phyloP scores from a whole-genome alignment of 2,113 vertebrate genomes.

The Vulpes vulpes region DNA sequence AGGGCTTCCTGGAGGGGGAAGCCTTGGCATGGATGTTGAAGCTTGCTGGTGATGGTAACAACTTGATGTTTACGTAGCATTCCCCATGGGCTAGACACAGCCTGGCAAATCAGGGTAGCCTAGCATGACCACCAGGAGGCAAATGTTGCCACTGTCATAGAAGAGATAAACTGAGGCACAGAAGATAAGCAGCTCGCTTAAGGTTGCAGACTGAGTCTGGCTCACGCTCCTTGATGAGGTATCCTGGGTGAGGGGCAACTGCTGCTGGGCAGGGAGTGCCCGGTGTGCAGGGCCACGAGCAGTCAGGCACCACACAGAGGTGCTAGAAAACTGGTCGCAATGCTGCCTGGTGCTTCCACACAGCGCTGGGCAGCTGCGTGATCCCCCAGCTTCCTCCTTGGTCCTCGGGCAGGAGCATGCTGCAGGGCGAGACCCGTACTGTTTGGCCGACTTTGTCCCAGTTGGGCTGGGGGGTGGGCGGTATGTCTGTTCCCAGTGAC shows the following conservation, averaged over 20 bases:
- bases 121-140: not conserved
- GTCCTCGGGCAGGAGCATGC: not conserved
- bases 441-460: not conserved
- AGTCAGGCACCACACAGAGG: not conserved
- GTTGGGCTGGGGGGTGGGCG: not conserved
- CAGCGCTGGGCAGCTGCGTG: not conserved
- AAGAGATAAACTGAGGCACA: not conserved
- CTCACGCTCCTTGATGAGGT: not conserved
- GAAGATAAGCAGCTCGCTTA: not conserved
- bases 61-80: not conserved
- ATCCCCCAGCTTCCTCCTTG: not conserved
- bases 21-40: not conserved
- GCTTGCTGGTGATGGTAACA: not conserved
- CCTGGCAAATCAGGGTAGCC: not conserved
- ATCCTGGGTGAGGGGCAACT: not conserved
- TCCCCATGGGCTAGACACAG: not conserved
- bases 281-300: not conserved
- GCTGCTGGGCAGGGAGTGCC: not conserved
- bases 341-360: not conserved
- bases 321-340: not conserved
- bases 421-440: not conserved
- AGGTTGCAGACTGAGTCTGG: not conserved
- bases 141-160: not conserved
- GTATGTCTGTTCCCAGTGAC: not conserved
- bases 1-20: slow-evolving; percentile 27